Conservation (phyloP, 1,140 invertebrate genomes). For the Schmidtea mediterranea region DNA sequence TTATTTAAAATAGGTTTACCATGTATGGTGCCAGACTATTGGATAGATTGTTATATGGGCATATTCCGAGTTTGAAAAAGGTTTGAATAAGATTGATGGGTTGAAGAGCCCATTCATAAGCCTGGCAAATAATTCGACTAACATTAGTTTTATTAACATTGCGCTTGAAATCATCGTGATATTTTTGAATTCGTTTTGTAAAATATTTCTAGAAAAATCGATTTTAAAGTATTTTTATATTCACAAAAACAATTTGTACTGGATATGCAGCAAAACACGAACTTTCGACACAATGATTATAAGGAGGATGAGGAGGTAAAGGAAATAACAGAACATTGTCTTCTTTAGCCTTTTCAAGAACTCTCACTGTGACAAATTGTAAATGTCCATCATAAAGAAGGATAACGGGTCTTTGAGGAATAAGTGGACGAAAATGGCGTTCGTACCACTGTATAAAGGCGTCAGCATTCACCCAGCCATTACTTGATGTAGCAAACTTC, state of each 20-base stretch:
- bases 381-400: constrained; percentile 6
- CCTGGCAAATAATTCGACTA: background rate
- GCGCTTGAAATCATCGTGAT: background rate
- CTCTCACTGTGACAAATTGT: constrained; percentile 1
- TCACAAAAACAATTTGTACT: too few species aligned
- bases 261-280: background rate
- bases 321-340: constrained; percentile 3
- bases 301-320: constrained; percentile 2
- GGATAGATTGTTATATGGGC: constrained; percentile 3
- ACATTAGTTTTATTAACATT: background rate
- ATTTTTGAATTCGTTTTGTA: constrained; percentile 1
- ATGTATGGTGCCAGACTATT: background rate
- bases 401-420: background rate
- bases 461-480: constrained; percentile 1
- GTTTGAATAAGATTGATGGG: background rate
- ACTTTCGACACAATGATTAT: constrained; percentile 3
- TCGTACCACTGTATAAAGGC: constrained; percentile 1
- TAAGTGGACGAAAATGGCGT: background rate
- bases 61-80: background rate
- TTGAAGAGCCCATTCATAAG: background rate
- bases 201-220: background rate
- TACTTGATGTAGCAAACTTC: background rate
- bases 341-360: constrained; percentile 3
- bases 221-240: too few species aligned
- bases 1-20: too few species aligned